Evolutionary conservation across 1,140 invertebrate species (phyloP).

Genomic region (Euborellia annulipes): DNA sequence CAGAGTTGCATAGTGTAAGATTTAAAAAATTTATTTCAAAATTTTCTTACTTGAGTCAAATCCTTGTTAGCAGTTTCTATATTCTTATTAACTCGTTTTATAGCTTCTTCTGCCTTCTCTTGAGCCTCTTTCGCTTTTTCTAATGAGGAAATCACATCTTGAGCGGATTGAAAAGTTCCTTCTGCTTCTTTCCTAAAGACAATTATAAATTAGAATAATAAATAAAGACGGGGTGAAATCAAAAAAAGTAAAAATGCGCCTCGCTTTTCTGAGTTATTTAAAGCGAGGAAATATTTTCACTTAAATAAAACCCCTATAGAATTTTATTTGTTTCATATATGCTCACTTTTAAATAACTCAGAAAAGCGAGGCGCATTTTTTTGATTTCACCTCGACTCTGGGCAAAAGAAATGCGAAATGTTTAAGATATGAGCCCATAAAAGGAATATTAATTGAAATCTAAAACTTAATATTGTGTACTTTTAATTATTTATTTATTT

Average conservation of each 20-base stretch:
- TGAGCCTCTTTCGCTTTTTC: constrained; percentile 60
- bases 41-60: constrained; percentile 36
- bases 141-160: constrained; percentile 39
- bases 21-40: not conserved
- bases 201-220: not conserved
- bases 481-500: too few species aligned
- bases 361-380: too few species aligned
- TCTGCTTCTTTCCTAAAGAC: constrained; percentile 31
- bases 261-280: too few species aligned
- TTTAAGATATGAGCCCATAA: too few species aligned
- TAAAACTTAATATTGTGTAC: too few species aligned
- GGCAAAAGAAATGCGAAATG: too few species aligned
- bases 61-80: constrained; percentile 59
- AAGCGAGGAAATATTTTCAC: not conserved
- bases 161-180: constrained; percentile 34
- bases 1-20: not conserved
- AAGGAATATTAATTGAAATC: too few species aligned
- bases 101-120: constrained; percentile 55
- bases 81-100: constrained; percentile 61
- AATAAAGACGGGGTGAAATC: not conserved
- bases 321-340: not conserved
- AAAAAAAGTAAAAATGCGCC: too few species aligned
- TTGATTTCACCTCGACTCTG: too few species aligned
- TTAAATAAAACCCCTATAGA: not conserved
- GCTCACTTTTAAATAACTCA: too few species aligned